Percentiles rank a stretch among this genome's conserved stretches.
These are phyloP conservation scores for Aleadryas rufinucha DNA, from an alignment of 2,113 vertebrate species.

Conservation along the genomic window DNA sequence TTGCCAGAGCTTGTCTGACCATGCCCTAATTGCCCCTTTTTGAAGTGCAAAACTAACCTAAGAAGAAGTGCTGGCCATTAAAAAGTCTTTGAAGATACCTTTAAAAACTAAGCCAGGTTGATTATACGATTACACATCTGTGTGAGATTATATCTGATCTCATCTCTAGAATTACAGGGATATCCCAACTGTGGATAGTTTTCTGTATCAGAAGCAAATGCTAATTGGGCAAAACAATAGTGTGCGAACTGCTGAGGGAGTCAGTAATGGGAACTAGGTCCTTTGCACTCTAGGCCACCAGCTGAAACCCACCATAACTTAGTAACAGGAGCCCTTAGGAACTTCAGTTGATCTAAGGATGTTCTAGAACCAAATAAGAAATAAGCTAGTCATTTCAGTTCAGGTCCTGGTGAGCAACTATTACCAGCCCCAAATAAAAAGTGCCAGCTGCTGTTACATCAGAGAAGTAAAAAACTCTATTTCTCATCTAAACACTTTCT, in stretches of 20 bases:
- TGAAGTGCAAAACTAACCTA: background rate
- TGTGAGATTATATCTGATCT: background rate
- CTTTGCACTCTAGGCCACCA: background rate
- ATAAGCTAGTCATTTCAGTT: background rate
- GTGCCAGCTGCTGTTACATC: background rate
- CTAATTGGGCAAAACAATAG: background rate
- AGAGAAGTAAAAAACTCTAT: background rate
- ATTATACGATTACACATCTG: background rate
- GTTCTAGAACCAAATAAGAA: background rate
- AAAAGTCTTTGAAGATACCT: constrained; percentile 6
- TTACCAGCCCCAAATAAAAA: background rate
- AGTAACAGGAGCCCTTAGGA: background rate
- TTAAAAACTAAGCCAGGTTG: background rate
- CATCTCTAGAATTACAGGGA: background rate
- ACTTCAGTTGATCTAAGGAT: background rate
- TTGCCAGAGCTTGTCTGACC: constrained; percentile 1
- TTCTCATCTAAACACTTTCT: background rate
- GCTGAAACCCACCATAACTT: background rate
- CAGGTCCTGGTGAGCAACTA: background rate
- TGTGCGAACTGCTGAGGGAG: background rate
- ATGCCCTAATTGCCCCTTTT: background rate
- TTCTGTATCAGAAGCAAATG: background rate
- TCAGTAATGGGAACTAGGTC: background rate
- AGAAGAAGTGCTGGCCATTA: background rate
- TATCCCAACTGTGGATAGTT: background rate